These are phyloP conservation scores for Chrysolina americana DNA, from an alignment of 2,888 invertebrate genomes.

Conservation along the genomic window DNA sequence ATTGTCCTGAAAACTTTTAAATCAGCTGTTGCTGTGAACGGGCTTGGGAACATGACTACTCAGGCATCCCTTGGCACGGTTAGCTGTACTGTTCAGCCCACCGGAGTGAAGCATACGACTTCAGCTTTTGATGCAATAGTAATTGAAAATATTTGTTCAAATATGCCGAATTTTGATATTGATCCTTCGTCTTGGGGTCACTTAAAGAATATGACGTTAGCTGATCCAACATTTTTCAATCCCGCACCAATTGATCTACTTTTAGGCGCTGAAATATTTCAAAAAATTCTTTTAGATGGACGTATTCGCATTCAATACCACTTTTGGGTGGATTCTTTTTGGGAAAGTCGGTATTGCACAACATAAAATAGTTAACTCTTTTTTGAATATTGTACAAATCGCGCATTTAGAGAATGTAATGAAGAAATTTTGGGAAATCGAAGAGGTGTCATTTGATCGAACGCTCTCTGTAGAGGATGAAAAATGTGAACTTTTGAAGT, in stretches of 20 bases:
- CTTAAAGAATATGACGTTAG: conserved; percentile 12
- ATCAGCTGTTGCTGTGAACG: conserved; percentile 5
- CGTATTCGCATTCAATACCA: conserved; percentile 19
- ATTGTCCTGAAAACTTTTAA: conserved; percentile 5
- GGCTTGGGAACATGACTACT: conserved; percentile 13
- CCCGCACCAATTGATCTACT: too few species aligned
- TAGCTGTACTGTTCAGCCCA: conserved; percentile 16
- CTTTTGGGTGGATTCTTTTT: conserved; percentile 23
- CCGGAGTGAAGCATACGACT: not conserved
- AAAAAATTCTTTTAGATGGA: conserved; percentile 23
- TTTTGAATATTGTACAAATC: too few species aligned
- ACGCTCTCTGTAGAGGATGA: too few species aligned
- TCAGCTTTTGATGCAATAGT: too few species aligned
- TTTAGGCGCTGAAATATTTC: too few species aligned
- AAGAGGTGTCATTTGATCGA: not conserved
- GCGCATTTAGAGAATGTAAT: not conserved
- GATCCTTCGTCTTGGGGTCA: conserved; percentile 24
- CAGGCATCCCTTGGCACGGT: conserved; percentile 20
- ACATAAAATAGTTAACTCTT: too few species aligned
- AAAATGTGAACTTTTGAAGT: too few species aligned
- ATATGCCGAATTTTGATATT: conserved; percentile 15
- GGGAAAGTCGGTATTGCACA: not conserved
- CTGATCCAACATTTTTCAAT: conserved; percentile 23
- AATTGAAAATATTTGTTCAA: conserved; percentile 20
- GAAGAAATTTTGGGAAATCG: not conserved